A percentile compares a stretch with the other conserved stretches of the same genome.
phyloP scores from a whole-genome alignment of 2,888 invertebrate genomes.

The Proisotoma minuta region DNA sequence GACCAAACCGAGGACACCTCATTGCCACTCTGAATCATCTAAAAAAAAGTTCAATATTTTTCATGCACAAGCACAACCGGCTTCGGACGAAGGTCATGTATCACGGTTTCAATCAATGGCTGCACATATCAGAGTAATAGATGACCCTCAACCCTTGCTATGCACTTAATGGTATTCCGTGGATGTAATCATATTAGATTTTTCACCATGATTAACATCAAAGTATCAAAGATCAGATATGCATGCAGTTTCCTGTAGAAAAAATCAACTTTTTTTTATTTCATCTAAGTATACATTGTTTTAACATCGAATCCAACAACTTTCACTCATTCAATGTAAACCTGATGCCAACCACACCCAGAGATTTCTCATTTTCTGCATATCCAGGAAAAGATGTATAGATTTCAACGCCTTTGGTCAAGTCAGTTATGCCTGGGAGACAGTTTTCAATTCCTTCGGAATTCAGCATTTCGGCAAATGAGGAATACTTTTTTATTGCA shows the following conservation, averaged over 20 bases:
- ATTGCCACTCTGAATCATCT: slow-evolving; percentile 5
- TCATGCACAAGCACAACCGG: slow-evolving; percentile 1
- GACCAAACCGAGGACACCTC: slow-evolving; percentile 3
- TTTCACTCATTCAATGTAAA: background rate
- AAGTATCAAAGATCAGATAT: too few species aligned
- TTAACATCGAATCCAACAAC: too few species aligned
- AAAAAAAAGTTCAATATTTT: background rate
- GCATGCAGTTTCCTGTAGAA: too few species aligned
- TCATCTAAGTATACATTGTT: too few species aligned
- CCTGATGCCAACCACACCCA: background rate
- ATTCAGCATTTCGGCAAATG: background rate
- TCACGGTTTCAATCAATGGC: too few species aligned
- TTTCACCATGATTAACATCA: too few species aligned
- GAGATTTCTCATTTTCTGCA: background rate
- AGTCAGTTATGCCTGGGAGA: background rate
- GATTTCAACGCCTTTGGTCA: background rate
- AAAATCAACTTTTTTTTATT: too few species aligned
- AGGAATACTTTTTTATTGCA: background rate
- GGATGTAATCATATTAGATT: too few species aligned
- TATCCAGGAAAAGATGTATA: background rate
- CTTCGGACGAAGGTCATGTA: background rate
- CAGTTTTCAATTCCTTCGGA: background rate
- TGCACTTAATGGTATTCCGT: too few species aligned
- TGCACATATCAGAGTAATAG: too few species aligned
- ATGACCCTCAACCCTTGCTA: background rate